Evolutionary conservation across 2,113 vertebrate species (phyloP), one percentile per base, ranked within the genome.

Genomic region (Brachypodius melanocephalos): DNA sequence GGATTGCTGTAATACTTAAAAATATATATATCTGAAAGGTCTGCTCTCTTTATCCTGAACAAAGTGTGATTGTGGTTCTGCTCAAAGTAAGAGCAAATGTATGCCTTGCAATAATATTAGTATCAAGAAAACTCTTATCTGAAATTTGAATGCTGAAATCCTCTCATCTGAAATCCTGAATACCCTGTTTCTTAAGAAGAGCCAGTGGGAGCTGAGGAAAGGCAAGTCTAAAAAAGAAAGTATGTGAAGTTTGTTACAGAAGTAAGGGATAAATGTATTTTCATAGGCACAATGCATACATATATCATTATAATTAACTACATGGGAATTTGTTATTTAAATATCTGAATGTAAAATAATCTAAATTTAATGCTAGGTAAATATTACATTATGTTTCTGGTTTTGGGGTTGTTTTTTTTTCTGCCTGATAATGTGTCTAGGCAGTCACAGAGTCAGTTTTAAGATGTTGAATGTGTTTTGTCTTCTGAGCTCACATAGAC

Each of bases 361-460:
- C 13, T 71, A 79, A 63, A 85, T 57, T 9, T 59, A 66, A 72
- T 73, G 26, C 19, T 61, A 65, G 67, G 25, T 78, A 79, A 52
- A 45, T 78, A 49, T 36, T 45, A 48, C 3, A 19, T 31, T 5
- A 17, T 71, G 19, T 5, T 22, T 42, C 14, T 54, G 29, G 18
- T n/a, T n/a, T n/a, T n/a, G n/a, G n/a, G n/a, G n/a, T n/a, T n/a
- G 16, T 0, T 3, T 19, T 26, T 19, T 32, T 17, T 28, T 5
- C 19, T 20, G 5, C 17, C 24, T 28, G 4, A 31, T 85, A 54
- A 32, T 36, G 6, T 55, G 11, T 51, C 34, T 71, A n/a, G 43
- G 8, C 72, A 73, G 31, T 58, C 15, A 55, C 31, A 21, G 25
- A 72, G 31, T 79, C 36, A 46, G 0, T 82, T 91, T 78, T 82